phyloP scores from a whole-genome alignment of 2,888 invertebrate species.

The Chymomyza fuscimana region DNA sequence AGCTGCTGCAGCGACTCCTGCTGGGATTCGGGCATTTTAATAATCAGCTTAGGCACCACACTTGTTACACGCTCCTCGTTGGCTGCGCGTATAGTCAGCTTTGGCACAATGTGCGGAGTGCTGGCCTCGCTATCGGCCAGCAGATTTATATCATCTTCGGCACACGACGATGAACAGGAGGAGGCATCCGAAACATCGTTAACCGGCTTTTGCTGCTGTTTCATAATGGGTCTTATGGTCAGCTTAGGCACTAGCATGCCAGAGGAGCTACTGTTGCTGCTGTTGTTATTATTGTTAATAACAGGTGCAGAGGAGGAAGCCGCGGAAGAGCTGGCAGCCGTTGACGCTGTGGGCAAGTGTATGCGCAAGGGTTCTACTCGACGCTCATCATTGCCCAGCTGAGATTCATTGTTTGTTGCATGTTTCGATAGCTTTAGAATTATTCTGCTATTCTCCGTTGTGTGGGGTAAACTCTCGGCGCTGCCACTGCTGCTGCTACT shows the following conservation, averaged over 20 bases:
- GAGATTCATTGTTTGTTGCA: slow-evolving; percentile 54
- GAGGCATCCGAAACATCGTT: slow-evolving; percentile 60
- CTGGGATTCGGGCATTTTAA: slow-evolving; percentile 75
- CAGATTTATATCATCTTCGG: slow-evolving; percentile 54
- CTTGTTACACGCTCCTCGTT: slow-evolving; percentile 74
- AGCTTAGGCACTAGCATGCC: slow-evolving; percentile 67
- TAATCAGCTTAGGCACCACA: slow-evolving; percentile 78
- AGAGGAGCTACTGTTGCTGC: slow-evolving; percentile 11
- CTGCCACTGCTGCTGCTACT: slow-evolving; percentile 30
- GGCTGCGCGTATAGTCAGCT: slow-evolving; percentile 77
- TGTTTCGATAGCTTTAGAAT: slow-evolving; percentile 7
- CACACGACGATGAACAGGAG: slow-evolving; percentile 70
- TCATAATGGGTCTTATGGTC: slow-evolving; percentile 74
- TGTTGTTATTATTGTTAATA: slow-evolving; percentile 10
- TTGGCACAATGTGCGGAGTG: slow-evolving; percentile 79
- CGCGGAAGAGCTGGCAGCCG: slow-evolving; percentile 26
- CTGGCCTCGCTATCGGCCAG: slow-evolving; percentile 23
- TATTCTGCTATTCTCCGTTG: slow-evolving; percentile 35
- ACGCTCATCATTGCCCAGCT: slow-evolving; percentile 59
- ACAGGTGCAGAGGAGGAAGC: slow-evolving; percentile 20
- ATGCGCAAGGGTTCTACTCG: slow-evolving; percentile 80
- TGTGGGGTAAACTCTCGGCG: slow-evolving; percentile 2
- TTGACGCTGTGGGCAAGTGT: slow-evolving; percentile 66
- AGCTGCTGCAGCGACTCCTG: slow-evolving; percentile 12
- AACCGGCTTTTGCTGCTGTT: slow-evolving; percentile 48